Percentiles rank a stretch among this genome's conserved stretches.
These are phyloP conservation scores for Apogon talboti DNA, from an alignment of 2,797 vertebrate species.

Conservation along the genomic window DNA sequence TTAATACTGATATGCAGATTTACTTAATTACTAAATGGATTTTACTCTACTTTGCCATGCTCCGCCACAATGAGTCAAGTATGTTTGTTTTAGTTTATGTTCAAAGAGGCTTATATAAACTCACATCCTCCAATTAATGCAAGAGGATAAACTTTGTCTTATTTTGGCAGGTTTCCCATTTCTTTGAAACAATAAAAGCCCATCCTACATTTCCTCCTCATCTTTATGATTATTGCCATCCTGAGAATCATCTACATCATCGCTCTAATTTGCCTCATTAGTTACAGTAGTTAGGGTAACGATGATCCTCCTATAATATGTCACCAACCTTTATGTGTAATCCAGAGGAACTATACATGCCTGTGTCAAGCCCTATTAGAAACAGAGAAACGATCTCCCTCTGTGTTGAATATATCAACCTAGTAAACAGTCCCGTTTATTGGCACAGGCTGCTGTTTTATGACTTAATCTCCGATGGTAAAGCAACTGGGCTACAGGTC, in stretches of 20 bases:
- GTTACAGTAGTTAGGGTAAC: slow-evolving; percentile 75
- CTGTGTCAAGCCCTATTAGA: slow-evolving; percentile 60
- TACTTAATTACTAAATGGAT: slow-evolving; percentile 82
- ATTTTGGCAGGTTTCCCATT: slow-evolving; percentile 67
- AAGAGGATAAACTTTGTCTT: slow-evolving; percentile 69
- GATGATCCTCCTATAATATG: slow-evolving; percentile 71
- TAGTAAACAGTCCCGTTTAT: slow-evolving; percentile 64
- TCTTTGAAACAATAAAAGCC: slow-evolving; percentile 67
- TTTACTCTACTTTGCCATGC: slow-evolving; percentile 70
- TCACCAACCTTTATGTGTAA: slow-evolving; percentile 65
- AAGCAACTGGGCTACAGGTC: slow-evolving; percentile 59
- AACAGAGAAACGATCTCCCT: slow-evolving; percentile 59
- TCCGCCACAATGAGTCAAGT: slow-evolving; percentile 74
- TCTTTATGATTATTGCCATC: slow-evolving; percentile 69
- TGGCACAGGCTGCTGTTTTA: slow-evolving; percentile 71
- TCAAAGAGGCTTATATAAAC: slow-evolving; percentile 74
- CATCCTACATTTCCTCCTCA: slow-evolving; percentile 60
- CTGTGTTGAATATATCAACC: slow-evolving; percentile 55
- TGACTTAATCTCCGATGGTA: slow-evolving; percentile 65
- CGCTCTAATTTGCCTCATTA: slow-evolving; percentile 78
- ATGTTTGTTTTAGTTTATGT: slow-evolving; percentile 79
- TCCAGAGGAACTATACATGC: slow-evolving; percentile 51
- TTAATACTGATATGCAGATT: slow-evolving; percentile 87
- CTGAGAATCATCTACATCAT: slow-evolving; percentile 65
- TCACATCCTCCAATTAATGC: slow-evolving; percentile 71